Evolutionary conservation across 2,888 invertebrate species (phyloP).

Genomic region (Odontothrips loti): DNA sequence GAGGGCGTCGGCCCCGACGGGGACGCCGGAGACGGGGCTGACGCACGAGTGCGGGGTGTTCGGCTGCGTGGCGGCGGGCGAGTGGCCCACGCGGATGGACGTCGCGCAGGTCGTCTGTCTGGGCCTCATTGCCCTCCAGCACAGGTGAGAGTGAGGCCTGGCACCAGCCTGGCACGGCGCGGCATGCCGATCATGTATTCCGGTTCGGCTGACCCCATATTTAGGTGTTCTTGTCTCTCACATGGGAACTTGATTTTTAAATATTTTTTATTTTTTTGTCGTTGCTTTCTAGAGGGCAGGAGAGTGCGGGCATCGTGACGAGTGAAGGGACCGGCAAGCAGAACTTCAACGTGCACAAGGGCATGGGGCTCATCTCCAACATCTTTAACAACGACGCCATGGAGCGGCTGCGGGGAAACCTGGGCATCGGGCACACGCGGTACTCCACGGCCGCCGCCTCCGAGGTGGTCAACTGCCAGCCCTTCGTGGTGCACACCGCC

Average conservation of each 20-base stretch:
- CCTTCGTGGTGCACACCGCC: conserved; percentile 95
- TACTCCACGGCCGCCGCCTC: conserved; percentile 96
- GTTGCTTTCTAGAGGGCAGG: conserved; percentile 74
- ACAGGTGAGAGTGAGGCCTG: conserved; percentile 59
- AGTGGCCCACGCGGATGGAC: conserved; percentile 88
- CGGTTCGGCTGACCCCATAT: not conserved
- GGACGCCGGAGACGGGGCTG: conserved; percentile 53
- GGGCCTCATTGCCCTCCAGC: conserved; percentile 87
- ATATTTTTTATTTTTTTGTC: conserved; percentile 27
- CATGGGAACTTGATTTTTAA: not conserved
- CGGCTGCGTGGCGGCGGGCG: conserved; percentile 87
- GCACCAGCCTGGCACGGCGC: not conserved
- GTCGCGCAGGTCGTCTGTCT: conserved; percentile 87
- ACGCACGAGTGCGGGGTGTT: conserved; percentile 94
- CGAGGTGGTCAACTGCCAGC: conserved; percentile 94
- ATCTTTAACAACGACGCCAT: conserved; percentile 89
- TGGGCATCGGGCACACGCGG: conserved; percentile 95
- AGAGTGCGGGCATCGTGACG: conserved; percentile 96
- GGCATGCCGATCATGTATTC: no score
- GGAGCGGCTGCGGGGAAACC: conserved; percentile 75
- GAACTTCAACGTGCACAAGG: conserved; percentile 80
- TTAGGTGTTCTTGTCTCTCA: not conserved
- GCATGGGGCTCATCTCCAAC: conserved; percentile 93
- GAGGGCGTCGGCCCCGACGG: not conserved
- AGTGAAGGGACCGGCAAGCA: conserved; percentile 78